Evolutionary conservation across 2,888 invertebrate genomes (phyloP), one percentile per base, ranked within the genome.

Genomic region (Pyralis farinalis): DNA sequence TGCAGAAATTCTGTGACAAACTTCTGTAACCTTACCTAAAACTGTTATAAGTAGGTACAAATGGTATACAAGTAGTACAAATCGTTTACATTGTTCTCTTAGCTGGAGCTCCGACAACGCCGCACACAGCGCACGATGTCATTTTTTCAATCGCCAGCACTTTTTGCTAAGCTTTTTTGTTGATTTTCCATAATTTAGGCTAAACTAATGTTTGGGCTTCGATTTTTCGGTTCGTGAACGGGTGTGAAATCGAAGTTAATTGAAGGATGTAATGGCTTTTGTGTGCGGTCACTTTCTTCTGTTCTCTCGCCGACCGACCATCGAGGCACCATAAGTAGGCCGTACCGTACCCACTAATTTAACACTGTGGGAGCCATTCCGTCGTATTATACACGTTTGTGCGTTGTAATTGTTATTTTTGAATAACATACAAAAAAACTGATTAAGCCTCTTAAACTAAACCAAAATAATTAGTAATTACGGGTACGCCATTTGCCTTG

Each of bases 191-290:
- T 88, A 88, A 87, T 87, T 82, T 83, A 65, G 77, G 81, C 77
- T 83, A 87, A 87, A 84, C 87, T 84, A 87, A 86, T 88, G 88
- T 88, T 88, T 88, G 88, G 82, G 72, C 79, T 87, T 80, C 84
- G 83, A 88, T 88, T 88, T 86, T 79, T 83, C 85, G 88, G 88
- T 87, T 88, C 88, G 80, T 88, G 84, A 87, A 85, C 82, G 80
- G 71, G 85, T 86, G 88, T 88, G 88, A 88, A 88, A 88, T 88
- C 71, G 79, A 51, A 84, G 71, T 82, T 88, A 88, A 88, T 88
- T 81, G 80, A 71, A 78, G 75, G 77, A 78, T 78, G 76, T 73
- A 82, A 84, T 78, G 70, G 75, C 75, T 79, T 81, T 85, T 82
- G 82, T 82, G 76, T 75, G 77, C 78, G 81, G 76, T 71, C 76